Conservation (phyloP, 2,888 invertebrate species). For the Pyrrhosoma nymphula region DNA sequence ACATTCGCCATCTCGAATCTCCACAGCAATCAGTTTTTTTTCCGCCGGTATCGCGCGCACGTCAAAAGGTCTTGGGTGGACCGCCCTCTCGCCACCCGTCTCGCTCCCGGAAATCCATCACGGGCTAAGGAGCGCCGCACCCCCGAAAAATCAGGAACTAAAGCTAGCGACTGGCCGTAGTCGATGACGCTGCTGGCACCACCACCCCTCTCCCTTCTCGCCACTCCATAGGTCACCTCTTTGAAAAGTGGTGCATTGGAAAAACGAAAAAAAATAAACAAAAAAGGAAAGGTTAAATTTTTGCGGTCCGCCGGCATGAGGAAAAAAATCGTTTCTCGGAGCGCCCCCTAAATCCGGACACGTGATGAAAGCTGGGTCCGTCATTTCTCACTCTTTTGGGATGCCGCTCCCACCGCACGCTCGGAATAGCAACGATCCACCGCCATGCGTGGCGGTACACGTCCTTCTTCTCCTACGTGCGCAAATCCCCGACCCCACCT, state of each 20-base stretch:
- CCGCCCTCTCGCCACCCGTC: background rate
- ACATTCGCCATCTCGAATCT: background rate
- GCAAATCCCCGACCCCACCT: too few species aligned
- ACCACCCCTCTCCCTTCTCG: background rate
- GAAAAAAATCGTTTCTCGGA: background rate
- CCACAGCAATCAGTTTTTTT: background rate
- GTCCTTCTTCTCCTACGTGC: too few species aligned
- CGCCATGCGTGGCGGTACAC: background rate
- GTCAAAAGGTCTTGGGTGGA: background rate
- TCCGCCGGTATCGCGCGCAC: background rate
- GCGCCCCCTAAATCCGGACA: background rate
- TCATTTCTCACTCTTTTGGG: slow-evolving; percentile 10
- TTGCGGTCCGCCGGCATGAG: background rate
- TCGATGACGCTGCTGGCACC: background rate
- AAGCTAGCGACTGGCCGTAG: background rate
- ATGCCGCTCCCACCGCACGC: background rate
- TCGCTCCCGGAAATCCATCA: background rate
- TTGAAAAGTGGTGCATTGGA: background rate
- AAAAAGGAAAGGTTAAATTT: background rate
- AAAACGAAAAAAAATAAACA: background rate
- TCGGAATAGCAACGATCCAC: background rate
- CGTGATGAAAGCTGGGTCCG: slow-evolving; percentile 18
- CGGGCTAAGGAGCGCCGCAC: background rate
- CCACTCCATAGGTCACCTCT: background rate
- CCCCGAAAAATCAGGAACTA: background rate